phyloP scores from a whole-genome alignment of 2,797 vertebrate genomes.

The Crypturellus tataupa region DNA sequence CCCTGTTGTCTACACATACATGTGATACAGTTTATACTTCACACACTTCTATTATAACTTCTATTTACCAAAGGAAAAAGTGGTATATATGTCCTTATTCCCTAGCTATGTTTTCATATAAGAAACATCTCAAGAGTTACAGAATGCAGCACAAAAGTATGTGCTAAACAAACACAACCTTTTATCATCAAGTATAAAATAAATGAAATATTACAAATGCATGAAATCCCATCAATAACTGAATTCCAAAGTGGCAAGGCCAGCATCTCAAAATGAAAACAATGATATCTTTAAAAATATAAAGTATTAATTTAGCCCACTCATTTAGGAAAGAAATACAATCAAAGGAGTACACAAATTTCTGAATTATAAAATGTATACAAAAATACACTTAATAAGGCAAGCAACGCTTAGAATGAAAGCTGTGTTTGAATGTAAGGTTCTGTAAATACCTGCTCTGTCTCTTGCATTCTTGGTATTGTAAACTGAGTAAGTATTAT shows the following conservation, averaged over 20 bases:
- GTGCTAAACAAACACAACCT: background rate
- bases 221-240: background rate
- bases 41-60: background rate
- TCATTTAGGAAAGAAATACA: background rate
- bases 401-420: background rate
- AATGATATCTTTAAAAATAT: rapidly evolving
- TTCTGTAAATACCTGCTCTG: constrained; percentile 83
- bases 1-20: background rate
- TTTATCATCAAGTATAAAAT: background rate
- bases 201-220: background rate
- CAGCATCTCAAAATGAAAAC: background rate
- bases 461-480: constrained; percentile 88
- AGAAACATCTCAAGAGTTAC: background rate
- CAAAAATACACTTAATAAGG: background rate
- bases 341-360: background rate
- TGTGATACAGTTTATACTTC: background rate
- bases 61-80: background rate
- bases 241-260: background rate
- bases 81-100: background rate
- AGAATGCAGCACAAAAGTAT: background rate
- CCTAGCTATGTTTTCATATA: background rate
- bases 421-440: background rate
- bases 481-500: constrained; percentile 93
- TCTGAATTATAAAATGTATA: background rate
- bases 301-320: background rate